phyloP scores from a whole-genome alignment of 2,113 vertebrate genomes.

The Rattus rattus region DNA sequence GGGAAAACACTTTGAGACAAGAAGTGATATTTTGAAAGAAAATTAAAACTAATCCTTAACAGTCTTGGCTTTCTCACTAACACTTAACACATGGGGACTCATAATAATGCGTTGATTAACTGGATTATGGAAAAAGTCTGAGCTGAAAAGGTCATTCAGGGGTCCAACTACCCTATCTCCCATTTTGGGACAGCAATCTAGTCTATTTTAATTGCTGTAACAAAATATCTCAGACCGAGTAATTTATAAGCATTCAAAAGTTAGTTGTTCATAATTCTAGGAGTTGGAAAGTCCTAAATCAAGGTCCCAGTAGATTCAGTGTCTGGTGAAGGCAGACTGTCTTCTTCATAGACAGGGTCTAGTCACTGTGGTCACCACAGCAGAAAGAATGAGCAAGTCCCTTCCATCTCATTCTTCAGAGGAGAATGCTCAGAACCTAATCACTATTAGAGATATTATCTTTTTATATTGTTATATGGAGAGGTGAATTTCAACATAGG shows the following conservation, averaged over 20 bases:
- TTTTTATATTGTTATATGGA: neutral
- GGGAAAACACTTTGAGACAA: neutral
- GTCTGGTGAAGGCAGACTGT: neutral
- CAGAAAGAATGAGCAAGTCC: neutral
- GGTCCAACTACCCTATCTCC: neutral
- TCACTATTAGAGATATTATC: neutral
- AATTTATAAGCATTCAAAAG: neutral
- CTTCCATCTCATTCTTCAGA: neutral
- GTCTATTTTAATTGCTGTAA: neutral
- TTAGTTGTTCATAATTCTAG: neutral
- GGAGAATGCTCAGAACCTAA: neutral
- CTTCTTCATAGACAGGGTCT: neutral
- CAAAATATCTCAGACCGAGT: neutral
- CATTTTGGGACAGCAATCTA: neutral
- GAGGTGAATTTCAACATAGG: neutral
- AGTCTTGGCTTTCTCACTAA: conserved; percentile 13
- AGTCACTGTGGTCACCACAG: neutral
- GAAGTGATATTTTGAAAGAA: neutral
- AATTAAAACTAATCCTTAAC: neutral
- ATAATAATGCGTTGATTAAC: neutral
- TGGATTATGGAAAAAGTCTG: neutral
- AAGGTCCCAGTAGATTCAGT: neutral
- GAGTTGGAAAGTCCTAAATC: neutral
- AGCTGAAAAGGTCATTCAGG: neutral
- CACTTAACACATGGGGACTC: neutral